phyloP scores from a whole-genome alignment of 2,113 vertebrate species.

The Eretmochelys imbricata region DNA sequence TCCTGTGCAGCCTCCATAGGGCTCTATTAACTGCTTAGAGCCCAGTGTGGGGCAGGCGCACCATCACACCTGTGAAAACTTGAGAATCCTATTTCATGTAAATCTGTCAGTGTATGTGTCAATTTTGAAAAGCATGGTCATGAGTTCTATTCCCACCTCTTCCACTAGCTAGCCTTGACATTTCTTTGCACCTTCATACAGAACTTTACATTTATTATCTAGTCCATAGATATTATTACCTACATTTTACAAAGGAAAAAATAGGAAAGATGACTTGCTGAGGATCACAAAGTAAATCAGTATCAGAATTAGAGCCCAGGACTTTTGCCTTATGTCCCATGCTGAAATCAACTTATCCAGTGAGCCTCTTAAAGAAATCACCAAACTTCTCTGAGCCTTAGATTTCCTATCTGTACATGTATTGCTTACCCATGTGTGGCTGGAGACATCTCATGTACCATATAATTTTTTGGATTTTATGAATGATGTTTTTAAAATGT shows the following conservation, averaged over 20 bases:
- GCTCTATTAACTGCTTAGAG: too few species aligned
- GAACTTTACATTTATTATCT: neutral
- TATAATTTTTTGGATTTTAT: neutral
- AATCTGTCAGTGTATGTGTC: neutral
- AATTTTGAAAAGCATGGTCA: neutral
- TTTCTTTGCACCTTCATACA: neutral
- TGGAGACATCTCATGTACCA: neutral
- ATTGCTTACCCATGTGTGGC: neutral
- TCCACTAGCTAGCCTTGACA: neutral
- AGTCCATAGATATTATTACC: neutral
- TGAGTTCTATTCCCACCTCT: neutral
- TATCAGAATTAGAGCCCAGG: neutral
- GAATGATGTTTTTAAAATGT: neutral
- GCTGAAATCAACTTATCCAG: neutral
- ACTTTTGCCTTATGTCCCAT: neutral
- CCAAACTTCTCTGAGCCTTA: neutral
- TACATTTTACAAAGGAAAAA: neutral
- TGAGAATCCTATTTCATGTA: neutral
- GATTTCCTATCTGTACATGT: neutral
- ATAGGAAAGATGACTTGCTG: neutral
- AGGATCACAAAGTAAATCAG: neutral
- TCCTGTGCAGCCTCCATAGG: too few species aligned
- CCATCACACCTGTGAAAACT: neutral
- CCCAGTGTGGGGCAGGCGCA: too few species aligned
- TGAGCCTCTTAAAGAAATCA: neutral